Conservation (phyloP, 2,113 vertebrate genomes). For the Sinocyclocheilus anophthalmus region DNA sequence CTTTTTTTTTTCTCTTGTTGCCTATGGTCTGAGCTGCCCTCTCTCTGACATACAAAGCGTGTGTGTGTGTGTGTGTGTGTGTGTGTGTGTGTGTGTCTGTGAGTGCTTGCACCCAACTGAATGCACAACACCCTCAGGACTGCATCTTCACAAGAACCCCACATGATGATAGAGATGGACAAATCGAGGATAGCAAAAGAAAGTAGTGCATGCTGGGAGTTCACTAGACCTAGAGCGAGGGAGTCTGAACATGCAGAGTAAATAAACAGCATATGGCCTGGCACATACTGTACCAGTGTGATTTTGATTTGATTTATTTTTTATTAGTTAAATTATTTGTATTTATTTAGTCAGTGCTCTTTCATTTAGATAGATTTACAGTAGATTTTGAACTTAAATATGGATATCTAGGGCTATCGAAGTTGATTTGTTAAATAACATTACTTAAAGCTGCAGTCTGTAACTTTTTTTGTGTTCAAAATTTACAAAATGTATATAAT, state of each 20-base stretch:
- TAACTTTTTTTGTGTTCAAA: too few species aligned
- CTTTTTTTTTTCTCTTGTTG: background rate
- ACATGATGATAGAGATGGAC: background rate
- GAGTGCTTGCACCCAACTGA: background rate
- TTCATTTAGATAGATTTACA: too few species aligned
- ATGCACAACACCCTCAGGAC: constrained; percentile 22
- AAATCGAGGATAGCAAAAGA: background rate
- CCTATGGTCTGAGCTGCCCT: constrained; percentile 25
- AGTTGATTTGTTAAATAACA: too few species aligned
- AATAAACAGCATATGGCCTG: background rate
- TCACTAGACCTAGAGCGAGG: background rate
- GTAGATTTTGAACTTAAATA: too few species aligned
- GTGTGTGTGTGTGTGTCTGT: constrained; percentile 2
- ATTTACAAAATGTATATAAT: too few species aligned
- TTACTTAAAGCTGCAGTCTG: too few species aligned
- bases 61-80: constrained; percentile 27
- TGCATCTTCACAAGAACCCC: constrained; percentile 51
- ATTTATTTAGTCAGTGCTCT: too few species aligned
- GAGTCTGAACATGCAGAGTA: background rate
- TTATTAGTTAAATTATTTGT: too few species aligned
- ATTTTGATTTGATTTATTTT: background rate
- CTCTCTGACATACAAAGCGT: background rate
- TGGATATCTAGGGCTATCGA: too few species aligned
- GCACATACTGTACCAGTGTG: background rate
- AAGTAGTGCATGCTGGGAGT: background rate